Evolutionary conservation across 2,888 invertebrate species (phyloP), one percentile per base, ranked within the genome.

Genomic region (Blera fallax): DNA sequence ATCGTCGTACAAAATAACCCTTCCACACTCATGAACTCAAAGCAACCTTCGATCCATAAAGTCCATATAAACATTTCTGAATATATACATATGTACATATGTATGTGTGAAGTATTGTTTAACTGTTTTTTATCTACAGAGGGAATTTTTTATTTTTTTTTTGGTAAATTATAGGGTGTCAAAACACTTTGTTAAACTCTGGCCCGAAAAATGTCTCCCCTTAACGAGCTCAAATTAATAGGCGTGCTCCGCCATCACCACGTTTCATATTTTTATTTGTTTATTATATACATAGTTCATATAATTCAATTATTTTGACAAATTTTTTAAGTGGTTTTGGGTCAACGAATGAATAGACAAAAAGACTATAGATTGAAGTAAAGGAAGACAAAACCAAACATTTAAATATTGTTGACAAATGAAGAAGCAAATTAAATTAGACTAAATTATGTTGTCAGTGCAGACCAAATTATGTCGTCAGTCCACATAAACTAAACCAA

Each of bases 261-360:
- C 21, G 10, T 54, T 40, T 29, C 27, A n/a, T 54, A 18, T 8
- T 54, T 67, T 29, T 54, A 54, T 69, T 54, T 18, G 40, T 69
- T 69, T 29, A 69, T 40, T 24, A 54, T 29, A 45, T 8, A n/a
- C n/a, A n/a, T n/a, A n/a, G n/a, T n/a, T n/a, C n/a, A n/a, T n/a
- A 40, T 32, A 62, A 73, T 73, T 73, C 40, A 52, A 73, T 73
- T 43, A 16, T 54, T 21, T 18, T 62, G 73, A 62, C 62, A 73
- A 73, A 62, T 73, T 62, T 16, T 11, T 18, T 1, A 62, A 52
- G 27, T 58, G 34, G 6, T 11, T 18, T 24, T 0, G 29, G 43
- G 16, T n/a, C 37, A 54, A 21, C 6, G 2, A 16, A 6, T 6
- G 4, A 5, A 16, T 32, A 54, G 24, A 4, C 24, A 24, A n/a